A percentile compares a stretch with the other conserved stretches of the same genome.
Conservation (phyloP, 2,888 invertebrate species). For the Marronus borbonicus region DNA sequence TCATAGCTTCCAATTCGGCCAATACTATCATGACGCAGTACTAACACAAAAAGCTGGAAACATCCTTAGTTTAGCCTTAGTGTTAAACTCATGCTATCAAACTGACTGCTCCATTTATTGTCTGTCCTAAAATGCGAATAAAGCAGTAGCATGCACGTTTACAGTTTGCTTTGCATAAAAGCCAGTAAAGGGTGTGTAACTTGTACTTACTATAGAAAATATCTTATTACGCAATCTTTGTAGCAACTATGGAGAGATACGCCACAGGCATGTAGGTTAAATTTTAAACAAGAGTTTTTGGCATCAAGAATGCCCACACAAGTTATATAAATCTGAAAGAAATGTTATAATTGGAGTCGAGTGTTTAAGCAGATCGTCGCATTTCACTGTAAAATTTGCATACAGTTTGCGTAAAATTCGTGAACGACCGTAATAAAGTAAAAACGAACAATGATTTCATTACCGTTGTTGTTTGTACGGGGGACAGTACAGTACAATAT, state of each 20-base stretch:
- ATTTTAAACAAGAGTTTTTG: not conserved
- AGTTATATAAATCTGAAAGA: not conserved
- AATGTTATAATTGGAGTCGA: constrained; percentile 7
- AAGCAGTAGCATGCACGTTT: no score
- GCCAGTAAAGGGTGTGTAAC: no score
- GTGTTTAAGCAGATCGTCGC: constrained; percentile 13
- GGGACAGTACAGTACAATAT: constrained; percentile 32
- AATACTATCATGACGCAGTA: no score
- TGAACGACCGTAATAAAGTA: constrained; percentile 50
- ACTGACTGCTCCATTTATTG: no score
- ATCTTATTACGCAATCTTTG: no score
- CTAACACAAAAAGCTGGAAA: no score
- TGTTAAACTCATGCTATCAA: no score
- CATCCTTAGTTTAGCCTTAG: no score
- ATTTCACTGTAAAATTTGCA: constrained; percentile 39
- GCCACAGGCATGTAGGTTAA: not conserved
- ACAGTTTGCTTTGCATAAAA: no score
- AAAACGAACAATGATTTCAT: constrained; percentile 56
- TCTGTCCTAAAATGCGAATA: no score
- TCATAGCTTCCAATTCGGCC: no score
- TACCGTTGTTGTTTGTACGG: constrained; percentile 47
- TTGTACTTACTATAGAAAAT: no score
- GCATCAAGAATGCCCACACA: not conserved
- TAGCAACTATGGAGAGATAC: not conserved
- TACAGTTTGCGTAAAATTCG: constrained; percentile 46